phyloP scores from a whole-genome alignment of 2,113 vertebrate genomes.

The Datnioides undecimradiatus region DNA sequence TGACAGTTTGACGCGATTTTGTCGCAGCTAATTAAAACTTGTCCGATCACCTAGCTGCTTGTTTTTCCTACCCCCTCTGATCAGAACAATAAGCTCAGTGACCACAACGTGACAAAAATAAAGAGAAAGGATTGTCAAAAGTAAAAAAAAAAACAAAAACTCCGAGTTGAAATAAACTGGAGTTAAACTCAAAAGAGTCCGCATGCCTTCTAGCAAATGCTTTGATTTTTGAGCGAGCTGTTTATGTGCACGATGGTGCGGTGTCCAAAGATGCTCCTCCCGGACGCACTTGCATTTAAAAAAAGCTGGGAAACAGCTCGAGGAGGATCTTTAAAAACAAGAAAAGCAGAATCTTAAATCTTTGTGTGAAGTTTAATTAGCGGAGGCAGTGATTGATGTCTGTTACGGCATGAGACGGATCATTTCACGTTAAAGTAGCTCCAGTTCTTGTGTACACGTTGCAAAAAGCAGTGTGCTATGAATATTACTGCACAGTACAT shows the following conservation, averaged over 20 bases:
- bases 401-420: neutral
- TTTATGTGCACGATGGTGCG: slow-evolving; percentile 6
- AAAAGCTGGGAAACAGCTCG: neutral
- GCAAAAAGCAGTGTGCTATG: neutral
- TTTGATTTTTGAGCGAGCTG: neutral
- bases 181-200: neutral
- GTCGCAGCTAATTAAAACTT: neutral
- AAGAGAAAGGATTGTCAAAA: neutral
- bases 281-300: neutral
- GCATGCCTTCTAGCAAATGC: neutral
- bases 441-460: neutral
- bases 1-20: neutral
- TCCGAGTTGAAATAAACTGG: neutral
- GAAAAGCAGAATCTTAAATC: slow-evolving; percentile 4
- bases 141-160: neutral
- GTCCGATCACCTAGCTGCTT: neutral
- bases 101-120: neutral
- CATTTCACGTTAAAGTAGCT: neutral
- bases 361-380: slow-evolving; percentile 18
- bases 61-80: neutral
- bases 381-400: slow-evolving; percentile 17
- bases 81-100: neutral
- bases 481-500: neutral
- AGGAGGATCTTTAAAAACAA: neutral
- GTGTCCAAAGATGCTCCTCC: neutral